These are phyloP conservation scores for Pituophis catenifer DNA, from an alignment of 2,113 vertebrate species.

Conservation along the genomic window DNA sequence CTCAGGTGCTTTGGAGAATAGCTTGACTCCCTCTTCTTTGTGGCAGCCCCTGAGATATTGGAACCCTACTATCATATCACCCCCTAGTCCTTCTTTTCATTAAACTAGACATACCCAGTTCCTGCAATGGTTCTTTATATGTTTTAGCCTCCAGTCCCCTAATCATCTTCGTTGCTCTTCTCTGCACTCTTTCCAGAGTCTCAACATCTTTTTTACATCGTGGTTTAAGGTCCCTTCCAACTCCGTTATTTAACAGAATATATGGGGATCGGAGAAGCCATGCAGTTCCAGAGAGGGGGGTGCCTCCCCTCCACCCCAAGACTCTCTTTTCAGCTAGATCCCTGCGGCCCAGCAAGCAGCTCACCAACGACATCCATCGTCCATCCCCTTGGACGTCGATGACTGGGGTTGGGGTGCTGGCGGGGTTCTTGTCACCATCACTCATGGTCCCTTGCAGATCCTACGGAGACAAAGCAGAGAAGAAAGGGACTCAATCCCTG, in stretches of 20 bases:
- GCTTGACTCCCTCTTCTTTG: too few species aligned
- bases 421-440: slow-evolving; percentile 77
- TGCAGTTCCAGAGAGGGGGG: not conserved
- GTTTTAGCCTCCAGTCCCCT: too few species aligned
- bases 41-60: too few species aligned
- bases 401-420: slow-evolving; percentile 79
- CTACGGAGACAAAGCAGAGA: not conserved
- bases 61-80: too few species aligned
- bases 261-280: not conserved
- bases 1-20: too few species aligned
- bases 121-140: too few species aligned
- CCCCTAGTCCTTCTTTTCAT: too few species aligned
- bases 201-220: too few species aligned
- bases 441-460: slow-evolving; percentile 68
- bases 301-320: not conserved
- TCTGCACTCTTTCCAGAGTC: too few species aligned
- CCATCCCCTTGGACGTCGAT: slow-evolving; percentile 82
- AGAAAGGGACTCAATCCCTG: not conserved
- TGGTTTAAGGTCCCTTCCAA: not conserved
- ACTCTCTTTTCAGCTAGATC: not conserved
- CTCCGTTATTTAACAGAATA: not conserved
- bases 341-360: slow-evolving; percentile 5
- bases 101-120: too few species aligned
- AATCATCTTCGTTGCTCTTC: too few species aligned
- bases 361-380: slow-evolving; percentile 90